Base-by-base conservation (phyloP, 37 sponge, comb jelly and placozoan genomes). In the Cliona cf. orientalis region DNA sequence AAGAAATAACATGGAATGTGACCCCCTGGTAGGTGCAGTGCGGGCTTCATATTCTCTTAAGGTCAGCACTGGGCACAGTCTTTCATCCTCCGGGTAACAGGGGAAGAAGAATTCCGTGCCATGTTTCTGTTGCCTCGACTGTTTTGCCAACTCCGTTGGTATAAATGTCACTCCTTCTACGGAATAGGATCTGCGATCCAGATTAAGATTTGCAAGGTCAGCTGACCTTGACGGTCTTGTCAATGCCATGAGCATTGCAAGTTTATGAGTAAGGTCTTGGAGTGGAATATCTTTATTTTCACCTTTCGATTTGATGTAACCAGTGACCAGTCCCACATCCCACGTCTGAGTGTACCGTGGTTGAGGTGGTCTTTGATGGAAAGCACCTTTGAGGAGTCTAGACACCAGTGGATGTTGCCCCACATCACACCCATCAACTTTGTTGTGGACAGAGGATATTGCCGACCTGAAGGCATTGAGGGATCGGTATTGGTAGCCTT, bases 401-500 rank as follows among this genome's bases (percentile, higher is more conserved):
- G 45, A 40, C 1, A 84, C 61, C 35, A 68, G 59, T 41, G 85
- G 85, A 61, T 84, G 85, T 56, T 84, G 84, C 0, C 85, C 76
- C 17, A 84, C 77, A 17, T 55, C 59, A 35, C 56, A 67, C 6
- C 76, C 85, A 53, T 84, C 77, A 1, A 76, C 36, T 43, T 76
- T 76, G 33, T 75, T 46, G 40, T 76, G 84, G 21, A 46, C 75
- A 28, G 84, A 83, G 5, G 84, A 83, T 33, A 83, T 84, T 9
- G 85, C 85, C 55, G 85, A 76, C 12, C 77, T n/a, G 68, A 68
- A 84, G 32, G 76, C 38, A 39, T 84, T 84, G 5, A 84, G 59
- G 28, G 85, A 84, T 2, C 77, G 36, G 61, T 84, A 76, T 38
- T 84, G 77, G 85, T 76, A 84, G n/a, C 85, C 85, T 49, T 84